Conservation (phyloP, 2,888 invertebrate species). For the Azorinus chamasolen region DNA sequence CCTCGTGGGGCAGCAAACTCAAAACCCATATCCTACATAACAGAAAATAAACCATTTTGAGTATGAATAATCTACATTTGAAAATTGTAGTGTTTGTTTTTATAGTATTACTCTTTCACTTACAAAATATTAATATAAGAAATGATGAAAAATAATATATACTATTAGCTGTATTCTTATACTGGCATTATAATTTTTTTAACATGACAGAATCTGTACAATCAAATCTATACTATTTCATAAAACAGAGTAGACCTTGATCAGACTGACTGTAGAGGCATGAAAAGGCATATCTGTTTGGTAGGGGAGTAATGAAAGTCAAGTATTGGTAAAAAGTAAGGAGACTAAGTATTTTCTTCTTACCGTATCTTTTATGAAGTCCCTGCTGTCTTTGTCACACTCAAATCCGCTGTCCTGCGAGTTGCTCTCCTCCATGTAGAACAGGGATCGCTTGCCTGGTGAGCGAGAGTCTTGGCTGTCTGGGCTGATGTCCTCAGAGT, state of each 20-base stretch:
- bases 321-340: too few species aligned
- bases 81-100: neutral
- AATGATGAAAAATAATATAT: too few species aligned
- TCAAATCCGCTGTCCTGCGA: conserved; percentile 84
- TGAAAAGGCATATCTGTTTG: too few species aligned
- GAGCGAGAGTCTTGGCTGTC: neutral
- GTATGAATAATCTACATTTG: neutral
- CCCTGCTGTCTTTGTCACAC: conserved; percentile 73
- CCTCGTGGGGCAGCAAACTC: conserved; percentile 76
- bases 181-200: too few species aligned
- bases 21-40: conserved; percentile 55
- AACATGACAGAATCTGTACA: too few species aligned
- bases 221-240: too few species aligned
- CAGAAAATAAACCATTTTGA: neutral
- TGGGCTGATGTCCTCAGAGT: conserved; percentile 11
- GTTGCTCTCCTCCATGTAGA: conserved; percentile 74
- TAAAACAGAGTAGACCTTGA: too few species aligned
- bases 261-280: too few species aligned
- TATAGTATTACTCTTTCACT: too few species aligned
- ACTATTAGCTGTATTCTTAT: too few species aligned
- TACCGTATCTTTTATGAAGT: conserved; percentile 52
- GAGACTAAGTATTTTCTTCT: conserved; percentile 18
- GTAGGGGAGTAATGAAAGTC: too few species aligned
- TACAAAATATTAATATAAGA: too few species aligned
- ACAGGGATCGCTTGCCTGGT: conserved; percentile 36